Base-by-base conservation (phyloP, 2,797 vertebrate genomes). In the Acipenser oxyrinchus region DNA sequence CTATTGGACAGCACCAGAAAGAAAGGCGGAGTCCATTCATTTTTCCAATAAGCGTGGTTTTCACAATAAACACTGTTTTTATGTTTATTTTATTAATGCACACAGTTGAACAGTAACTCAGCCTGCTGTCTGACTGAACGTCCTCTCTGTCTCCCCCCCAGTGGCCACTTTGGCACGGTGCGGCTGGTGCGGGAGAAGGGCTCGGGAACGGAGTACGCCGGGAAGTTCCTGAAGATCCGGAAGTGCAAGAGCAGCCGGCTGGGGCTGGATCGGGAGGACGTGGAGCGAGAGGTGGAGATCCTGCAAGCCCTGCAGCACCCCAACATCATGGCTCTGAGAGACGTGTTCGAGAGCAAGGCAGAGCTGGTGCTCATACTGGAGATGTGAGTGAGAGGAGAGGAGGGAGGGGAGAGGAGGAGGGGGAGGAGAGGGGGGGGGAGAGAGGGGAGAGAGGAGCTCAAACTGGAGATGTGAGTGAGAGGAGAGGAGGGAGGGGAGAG, bases 311-410 rank as follows among this genome's bases (percentile, higher is more conserved):
- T 92, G 5, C 65, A 80, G 10, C 93, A 94, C 65, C 81, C 88
- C 49, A 89, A 85, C 75, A 78, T 92, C 63, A 83, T 92, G 76
- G 67, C 52, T 10, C 82, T 92, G 13, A 82, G 81, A 6, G 81
- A 95, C 3, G 81, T 93, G 64, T 95, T 94, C 0, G 75, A 88
- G 78, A 86, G 89, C 81, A 78, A 79, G 10, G 80, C 85, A 0
- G 88, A 94, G 78, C 76, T 89, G 82, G 90, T 92, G 65, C 87
- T 89, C 1, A 69, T 94, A 51, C 73, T 92, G 77, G 92, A 94
- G 77, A 85, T 92, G 7, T 57, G 10, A 0, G 11, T 7, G 49
- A 7, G 9, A 4, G 0, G 53, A 5, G 4, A 12, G 18, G 2
- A 7, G 3, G 53, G 6, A 6, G 2, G 48, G 10, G 62, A 13